Conservation (phyloP, 35 echinoderm and acorn worm species). For the Amphiura filiformis region DNA sequence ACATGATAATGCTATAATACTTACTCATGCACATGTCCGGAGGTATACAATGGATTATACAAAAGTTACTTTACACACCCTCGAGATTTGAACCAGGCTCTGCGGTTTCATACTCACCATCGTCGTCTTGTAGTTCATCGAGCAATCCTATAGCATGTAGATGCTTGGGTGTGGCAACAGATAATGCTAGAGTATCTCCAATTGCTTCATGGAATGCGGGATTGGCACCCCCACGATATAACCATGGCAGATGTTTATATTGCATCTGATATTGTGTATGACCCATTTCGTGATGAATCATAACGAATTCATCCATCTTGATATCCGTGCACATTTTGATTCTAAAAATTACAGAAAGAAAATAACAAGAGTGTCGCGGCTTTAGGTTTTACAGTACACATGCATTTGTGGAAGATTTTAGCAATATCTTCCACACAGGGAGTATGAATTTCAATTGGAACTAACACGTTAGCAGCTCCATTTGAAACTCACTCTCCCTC, state of each 20-base stretch:
- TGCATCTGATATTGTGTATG: conserved; percentile 60
- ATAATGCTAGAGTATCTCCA: conserved; percentile 70
- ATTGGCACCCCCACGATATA: conserved; percentile 50
- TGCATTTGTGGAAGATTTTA: not conserved
- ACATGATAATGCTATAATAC: too few species aligned
- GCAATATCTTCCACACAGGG: too few species aligned
- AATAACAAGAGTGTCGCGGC: not conserved
- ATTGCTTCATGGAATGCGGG: conserved; percentile 75
- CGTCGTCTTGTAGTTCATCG: conserved; percentile 7
- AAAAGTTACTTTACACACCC: too few species aligned
- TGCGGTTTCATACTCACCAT: conserved; percentile 11
- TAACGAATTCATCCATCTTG: conserved; percentile 53
- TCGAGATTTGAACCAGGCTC: too few species aligned
- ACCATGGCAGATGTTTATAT: conserved; percentile 51
- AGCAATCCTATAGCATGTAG: conserved; percentile 40
- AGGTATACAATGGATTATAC: too few species aligned
- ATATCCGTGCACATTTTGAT: conserved; percentile 77
- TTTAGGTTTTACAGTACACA: not conserved
- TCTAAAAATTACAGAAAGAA: conserved; percentile 9
- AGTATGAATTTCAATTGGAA: too few species aligned
- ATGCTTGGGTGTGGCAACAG: conserved; percentile 67
- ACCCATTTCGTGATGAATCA: conserved; percentile 83
- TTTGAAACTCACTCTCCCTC: too few species aligned
- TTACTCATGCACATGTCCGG: too few species aligned
- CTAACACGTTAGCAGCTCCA: too few species aligned